Evolutionary conservation across 2,888 invertebrate species (phyloP).

Genomic region (Leptinotarsa peninsularis): DNA sequence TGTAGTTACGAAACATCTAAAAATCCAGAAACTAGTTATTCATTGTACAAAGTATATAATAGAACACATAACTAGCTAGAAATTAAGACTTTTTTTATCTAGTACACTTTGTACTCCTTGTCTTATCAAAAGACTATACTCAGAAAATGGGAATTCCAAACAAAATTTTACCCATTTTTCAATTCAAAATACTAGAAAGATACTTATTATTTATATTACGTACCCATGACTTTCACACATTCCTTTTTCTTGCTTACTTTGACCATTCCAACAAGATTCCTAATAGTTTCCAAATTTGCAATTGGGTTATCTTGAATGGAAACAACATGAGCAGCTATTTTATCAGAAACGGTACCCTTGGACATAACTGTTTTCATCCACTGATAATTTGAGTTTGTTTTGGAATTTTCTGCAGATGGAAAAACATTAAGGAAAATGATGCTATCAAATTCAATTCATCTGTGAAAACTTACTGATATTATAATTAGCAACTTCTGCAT

Average conservation of each 20-base stretch:
- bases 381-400: slow-evolving; percentile 73
- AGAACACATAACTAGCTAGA: no score
- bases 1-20: no score
- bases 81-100: no score
- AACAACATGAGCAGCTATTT: slow-evolving; percentile 86
- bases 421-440: neutral
- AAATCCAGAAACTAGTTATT: no score
- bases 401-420: slow-evolving; percentile 67
- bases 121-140: no score
- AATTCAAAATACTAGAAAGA: neutral
- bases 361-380: slow-evolving; percentile 85
- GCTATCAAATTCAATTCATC: neutral
- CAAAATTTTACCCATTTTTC: neutral
- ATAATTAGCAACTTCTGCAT: slow-evolving; percentile 74
- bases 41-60: no score
- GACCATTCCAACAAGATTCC: slow-evolving; percentile 80
- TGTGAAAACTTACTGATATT: slow-evolving; percentile 69
- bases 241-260: slow-evolving; percentile 83
- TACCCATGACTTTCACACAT: slow-evolving; percentile 76
- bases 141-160: no score
- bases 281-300: slow-evolving; percentile 79
- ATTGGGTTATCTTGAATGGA: slow-evolving; percentile 86
- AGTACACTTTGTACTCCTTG: no score
- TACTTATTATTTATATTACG: slow-evolving; percentile 41
- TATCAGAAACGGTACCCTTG: slow-evolving; percentile 87